Evolutionary conservation across 2,888 invertebrate species (phyloP).

Genomic region (Stegana nigrithorax): DNA sequence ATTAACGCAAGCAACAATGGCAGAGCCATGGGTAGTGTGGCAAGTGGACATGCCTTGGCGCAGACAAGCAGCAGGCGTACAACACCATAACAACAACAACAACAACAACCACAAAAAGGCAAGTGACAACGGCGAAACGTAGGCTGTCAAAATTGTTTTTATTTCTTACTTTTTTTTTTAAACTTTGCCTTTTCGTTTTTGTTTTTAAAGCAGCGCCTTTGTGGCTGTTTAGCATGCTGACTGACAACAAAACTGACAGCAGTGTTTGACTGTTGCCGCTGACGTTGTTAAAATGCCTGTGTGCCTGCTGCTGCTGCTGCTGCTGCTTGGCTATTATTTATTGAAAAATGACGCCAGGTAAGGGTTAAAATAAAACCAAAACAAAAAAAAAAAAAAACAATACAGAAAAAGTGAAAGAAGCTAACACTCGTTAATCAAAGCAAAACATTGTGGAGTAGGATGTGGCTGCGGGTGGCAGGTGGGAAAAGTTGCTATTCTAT

Average conservation of each 20-base stretch:
- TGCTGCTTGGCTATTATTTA: slow-evolving; percentile 16
- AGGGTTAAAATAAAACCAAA: neutral
- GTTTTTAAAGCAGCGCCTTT: slow-evolving; percentile 8
- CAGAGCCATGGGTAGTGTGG: too few relatives aligned
- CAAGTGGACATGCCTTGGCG: slow-evolving; percentile 21
- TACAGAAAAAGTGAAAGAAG: slow-evolving; percentile 40
- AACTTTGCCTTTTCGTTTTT: too few relatives aligned
- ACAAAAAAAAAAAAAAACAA: slow-evolving; percentile 8
- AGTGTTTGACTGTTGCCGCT: neutral
- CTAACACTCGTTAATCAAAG: slow-evolving; percentile 43
- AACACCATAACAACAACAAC: neutral
- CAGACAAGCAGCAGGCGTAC: too few relatives aligned
- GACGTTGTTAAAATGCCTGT: slow-evolving; percentile 25
- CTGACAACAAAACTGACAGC: neutral
- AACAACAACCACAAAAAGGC: neutral
- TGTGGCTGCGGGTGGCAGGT: neutral
- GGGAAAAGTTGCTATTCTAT: slow-evolving; percentile 38
- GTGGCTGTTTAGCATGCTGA: neutral
- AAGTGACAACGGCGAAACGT: neutral
- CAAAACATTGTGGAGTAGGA: too few relatives aligned
- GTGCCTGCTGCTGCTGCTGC: neutral
- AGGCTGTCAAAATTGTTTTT: slow-evolving; percentile 9
- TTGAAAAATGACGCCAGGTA: slow-evolving; percentile 37
- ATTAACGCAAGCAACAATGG: slow-evolving; percentile 25
- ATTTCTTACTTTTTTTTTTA: too few relatives aligned